Percentiles rank a stretch among this genome's conserved stretches.
Conservation (phyloP, 2,797 vertebrate genomes). For the Manis pentadactyla region DNA sequence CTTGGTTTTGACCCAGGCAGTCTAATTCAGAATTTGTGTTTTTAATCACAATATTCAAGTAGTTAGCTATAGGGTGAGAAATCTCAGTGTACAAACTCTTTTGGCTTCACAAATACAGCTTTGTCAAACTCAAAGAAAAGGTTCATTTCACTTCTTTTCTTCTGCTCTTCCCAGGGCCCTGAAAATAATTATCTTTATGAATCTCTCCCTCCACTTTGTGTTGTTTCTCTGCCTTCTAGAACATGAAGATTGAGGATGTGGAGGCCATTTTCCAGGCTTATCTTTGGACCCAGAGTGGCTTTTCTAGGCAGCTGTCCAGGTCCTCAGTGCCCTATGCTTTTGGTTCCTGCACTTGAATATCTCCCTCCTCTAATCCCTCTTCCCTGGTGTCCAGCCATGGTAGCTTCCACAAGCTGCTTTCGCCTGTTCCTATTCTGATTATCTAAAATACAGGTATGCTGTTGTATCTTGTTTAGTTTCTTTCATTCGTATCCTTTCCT, state of each 20-base stretch:
- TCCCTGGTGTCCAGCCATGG: not conserved
- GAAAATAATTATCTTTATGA: not conserved
- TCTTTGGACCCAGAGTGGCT: not conserved
- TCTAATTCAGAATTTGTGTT: conserved; percentile 21
- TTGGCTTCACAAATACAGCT: conserved; percentile 7
- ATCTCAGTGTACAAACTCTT: not conserved
- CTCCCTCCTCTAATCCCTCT: not conserved
- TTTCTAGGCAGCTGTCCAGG: not conserved
- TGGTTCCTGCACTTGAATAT: not conserved
- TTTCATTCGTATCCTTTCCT: not conserved
- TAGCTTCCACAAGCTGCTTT: not conserved
- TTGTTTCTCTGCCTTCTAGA: not conserved
- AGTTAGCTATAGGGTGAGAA: not conserved
- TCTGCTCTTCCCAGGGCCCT: not conserved
- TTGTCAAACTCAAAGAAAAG: not conserved
- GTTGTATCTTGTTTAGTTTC: not conserved
- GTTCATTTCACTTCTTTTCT: not conserved
- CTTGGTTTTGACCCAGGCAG: conserved; percentile 6
- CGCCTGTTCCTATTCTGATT: not conserved
- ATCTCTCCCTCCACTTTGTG: not conserved
- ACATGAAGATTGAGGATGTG: not conserved
- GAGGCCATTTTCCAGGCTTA: not conserved
- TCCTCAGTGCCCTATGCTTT: not conserved
- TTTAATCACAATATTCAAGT: not conserved
- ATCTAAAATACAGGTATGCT: not conserved